Evolutionary conservation across 2,113 vertebrate genomes (phyloP), one percentile per base, ranked within the genome.

Genomic region (Castor canadensis): DNA sequence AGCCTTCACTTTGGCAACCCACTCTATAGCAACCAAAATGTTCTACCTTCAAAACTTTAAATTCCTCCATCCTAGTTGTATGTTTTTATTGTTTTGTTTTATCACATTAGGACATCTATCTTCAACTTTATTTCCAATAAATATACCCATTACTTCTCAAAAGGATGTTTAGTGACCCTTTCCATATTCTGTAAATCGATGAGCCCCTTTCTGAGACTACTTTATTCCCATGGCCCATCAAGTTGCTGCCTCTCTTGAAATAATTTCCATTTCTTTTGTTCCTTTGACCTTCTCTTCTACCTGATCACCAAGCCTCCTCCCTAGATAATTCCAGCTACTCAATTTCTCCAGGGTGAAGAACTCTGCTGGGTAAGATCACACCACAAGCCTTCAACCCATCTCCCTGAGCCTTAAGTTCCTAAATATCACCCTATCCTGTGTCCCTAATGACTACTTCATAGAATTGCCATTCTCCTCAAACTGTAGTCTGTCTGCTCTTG

Each of bases 91-190:
- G 32, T 75, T 94, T 91, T 84, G 73, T 82, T 93, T 77, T 81
- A 30, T 75, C 76, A 60, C 80, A 84, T 72, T 84, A 84, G 3
- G 92, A 73, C 26, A 71, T 10, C 40, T 52, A 26, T 35, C 49
- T 89, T 20, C 77, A 56, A 40, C 58, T 93, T 93, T 94, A 73
- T 87, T 84, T 83, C n/a, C 64, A 93, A 64, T 1, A 89, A 79
- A 40, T 83, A 20, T 84, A 69, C 45, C n/a, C 5, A 60, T 76
- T 69, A 64, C 30, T 92, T 91, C 86, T 89, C 49, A 77, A 17
- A 28, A 69, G 60, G 4, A 35, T 92, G 19, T 85, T 45, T 60
- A 75, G 28, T 69, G 32, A 20, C 56, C 9, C 30, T 83, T 93
- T 56, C n/a, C 56, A 38, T 73, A 71, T 93, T 93, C 82, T 83